Evolutionary conservation across 53 echinoderm and acorn worm genomes (phyloP).

Genomic region (Hippasteria phrygiana): DNA sequence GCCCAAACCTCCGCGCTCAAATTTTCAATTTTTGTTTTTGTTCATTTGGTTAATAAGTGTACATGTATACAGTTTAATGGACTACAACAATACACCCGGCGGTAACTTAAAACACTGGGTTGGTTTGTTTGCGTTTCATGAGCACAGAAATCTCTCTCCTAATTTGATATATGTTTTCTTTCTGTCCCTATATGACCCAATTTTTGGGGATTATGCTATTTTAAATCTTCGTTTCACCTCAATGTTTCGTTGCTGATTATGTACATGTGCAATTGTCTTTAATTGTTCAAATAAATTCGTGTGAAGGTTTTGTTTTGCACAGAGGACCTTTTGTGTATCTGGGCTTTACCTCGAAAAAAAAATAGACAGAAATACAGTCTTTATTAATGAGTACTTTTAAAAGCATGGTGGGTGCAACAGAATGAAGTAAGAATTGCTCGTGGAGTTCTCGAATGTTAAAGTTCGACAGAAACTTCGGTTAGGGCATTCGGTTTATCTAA

Average conservation of each 20-base stretch:
- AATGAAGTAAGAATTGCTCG: neutral
- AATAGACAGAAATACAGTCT: neutral
- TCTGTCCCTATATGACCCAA: neutral
- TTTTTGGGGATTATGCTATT: neutral
- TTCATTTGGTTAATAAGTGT: too few species aligned
- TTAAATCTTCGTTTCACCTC: slow-evolving; percentile 9
- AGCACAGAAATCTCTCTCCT: neutral
- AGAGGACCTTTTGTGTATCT: too few species aligned
- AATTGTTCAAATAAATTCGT: neutral
- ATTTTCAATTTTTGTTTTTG: too few species aligned
- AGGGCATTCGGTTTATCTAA: too few species aligned
- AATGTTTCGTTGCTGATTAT: neutral
- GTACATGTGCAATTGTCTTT: slow-evolving; percentile 37
- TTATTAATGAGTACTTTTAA: neutral
- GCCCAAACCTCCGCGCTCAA: too few species aligned
- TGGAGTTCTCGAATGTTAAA: neutral
- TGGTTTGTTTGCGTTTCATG: neutral
- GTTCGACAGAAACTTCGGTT: too few species aligned
- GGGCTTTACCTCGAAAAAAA: too few species aligned
- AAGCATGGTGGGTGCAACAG: neutral
- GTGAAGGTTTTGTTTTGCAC: neutral
- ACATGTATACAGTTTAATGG: too few species aligned
- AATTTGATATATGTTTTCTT: neutral
- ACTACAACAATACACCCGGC: too few species aligned
- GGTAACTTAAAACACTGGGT: too few species aligned